phyloP scores from a whole-genome alignment of 2,888 invertebrate species.

The Ptychoptera albimana region DNA sequence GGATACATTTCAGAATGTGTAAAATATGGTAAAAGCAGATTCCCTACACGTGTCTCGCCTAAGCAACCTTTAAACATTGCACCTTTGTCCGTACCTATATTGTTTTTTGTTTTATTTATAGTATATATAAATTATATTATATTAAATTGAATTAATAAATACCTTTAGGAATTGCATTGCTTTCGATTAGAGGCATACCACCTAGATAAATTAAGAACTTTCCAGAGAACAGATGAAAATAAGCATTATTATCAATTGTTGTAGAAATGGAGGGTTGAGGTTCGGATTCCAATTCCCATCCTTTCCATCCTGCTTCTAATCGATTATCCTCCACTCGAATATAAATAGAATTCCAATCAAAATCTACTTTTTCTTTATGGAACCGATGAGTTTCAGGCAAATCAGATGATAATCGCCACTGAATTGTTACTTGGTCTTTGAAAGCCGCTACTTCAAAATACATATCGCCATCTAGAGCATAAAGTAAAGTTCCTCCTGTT shows the following conservation, averaged over 20 bases:
- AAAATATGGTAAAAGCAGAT: constrained; percentile 72
- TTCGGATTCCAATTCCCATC: constrained; percentile 29
- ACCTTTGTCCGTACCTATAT: constrained; percentile 16
- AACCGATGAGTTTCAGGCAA: constrained; percentile 34
- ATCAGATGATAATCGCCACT: constrained; percentile 33
- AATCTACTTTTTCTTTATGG: constrained; percentile 40
- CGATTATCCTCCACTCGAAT: constrained; percentile 34
- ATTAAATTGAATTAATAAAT: too few species aligned
- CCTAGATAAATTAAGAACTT: constrained; percentile 32
- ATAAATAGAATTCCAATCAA: constrained; percentile 49
- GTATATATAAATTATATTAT: not conserved
- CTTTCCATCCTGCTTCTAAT: constrained; percentile 31
- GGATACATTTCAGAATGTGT: constrained; percentile 56
- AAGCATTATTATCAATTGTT: constrained; percentile 26
- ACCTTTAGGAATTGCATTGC: constrained; percentile 20
- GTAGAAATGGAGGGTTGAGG: constrained; percentile 25
- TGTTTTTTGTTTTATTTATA: not conserved
- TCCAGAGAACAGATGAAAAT: constrained; percentile 26
- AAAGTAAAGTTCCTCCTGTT: constrained; percentile 62
- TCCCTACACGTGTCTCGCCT: constrained; percentile 72
- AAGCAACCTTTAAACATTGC: constrained; percentile 62
- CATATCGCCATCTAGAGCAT: constrained; percentile 39
- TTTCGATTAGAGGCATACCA: constrained; percentile 27
- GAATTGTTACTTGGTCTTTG: constrained; percentile 48
- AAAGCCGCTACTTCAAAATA: constrained; percentile 56